Conservation (phyloP, 2,113 vertebrate species). For the Cardinalis cardinalis region DNA sequence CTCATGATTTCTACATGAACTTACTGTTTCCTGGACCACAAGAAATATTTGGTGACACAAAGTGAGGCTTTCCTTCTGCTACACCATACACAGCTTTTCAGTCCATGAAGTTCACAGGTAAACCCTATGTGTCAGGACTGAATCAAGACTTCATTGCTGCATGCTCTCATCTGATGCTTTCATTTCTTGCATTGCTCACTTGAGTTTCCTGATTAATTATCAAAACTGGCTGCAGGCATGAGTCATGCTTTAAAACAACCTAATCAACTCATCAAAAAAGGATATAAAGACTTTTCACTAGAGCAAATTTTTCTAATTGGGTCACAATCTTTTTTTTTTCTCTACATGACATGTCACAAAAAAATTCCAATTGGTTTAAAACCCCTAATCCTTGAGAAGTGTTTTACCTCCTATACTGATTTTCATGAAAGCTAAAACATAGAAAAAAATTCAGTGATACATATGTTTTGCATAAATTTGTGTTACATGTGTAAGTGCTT, state of each 20-base stretch:
- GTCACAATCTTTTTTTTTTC: neutral
- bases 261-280: conserved; percentile 13
- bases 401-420: neutral
- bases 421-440: neutral
- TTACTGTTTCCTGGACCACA: neutral
- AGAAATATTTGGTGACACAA: neutral
- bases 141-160: neutral
- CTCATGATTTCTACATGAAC: neutral
- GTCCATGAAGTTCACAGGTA: neutral
- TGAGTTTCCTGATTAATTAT: conserved; percentile 9
- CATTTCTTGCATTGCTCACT: neutral
- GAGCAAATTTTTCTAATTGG: neutral
- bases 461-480: neutral
- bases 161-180: neutral
- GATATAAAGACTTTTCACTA: neutral
- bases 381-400: neutral
- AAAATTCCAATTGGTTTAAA: neutral
- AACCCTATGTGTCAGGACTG: neutral
- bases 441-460: neutral
- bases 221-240: neutral
- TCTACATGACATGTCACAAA: neutral
- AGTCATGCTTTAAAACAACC: neutral
- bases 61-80: neutral
- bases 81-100: neutral
- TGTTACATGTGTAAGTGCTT: neutral